Evolutionary conservation across 2,797 vertebrate genomes (phyloP), one percentile per base, ranked within the genome.

Genomic region (Sebastiscus albofasciatus): DNA sequence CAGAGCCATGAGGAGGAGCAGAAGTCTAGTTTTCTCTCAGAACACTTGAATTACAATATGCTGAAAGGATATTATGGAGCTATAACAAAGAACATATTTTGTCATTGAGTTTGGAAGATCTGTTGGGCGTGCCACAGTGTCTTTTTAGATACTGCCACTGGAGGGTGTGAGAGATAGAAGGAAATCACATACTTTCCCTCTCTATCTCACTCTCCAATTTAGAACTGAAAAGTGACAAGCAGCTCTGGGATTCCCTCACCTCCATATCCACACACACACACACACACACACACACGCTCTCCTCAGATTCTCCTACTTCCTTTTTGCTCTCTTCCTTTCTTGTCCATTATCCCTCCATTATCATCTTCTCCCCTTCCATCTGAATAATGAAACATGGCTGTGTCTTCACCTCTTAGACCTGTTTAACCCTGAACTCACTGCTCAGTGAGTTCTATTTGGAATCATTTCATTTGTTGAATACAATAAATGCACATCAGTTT

Each of bases 231-330:
- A 55, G 18, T 29, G 31, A 11, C 49, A 24, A 33, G 49, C 49
- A 22, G 75, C 62, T 82, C 3, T 84, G 56, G 61, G 58, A 81
- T 77, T 74, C 61, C 75, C 61, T 70, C 27, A 58, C 54, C 36
- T 39, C 31, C n/a, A 60, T 18, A n/a, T 55, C 54, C 31, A 33
- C 36, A 49, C 18, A 33, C 36, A 6, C 60, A 24, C 52, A 68
- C 46, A 54, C 67, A 22, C 24, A 42, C 33, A 42, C 10, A 34
- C 26, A 16, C 13, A 0, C 2, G 2, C 39, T 8, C 34, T 27
- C 7, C 34, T 11, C 18, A 39, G 9, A 13, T 24, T 36, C 6
- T 20, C 31, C 8, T 7, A 6, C 59, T 24, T 76, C 46, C 24
- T 49, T 11, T 22, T 20, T 8, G 0, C 26, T 65, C 33, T 29